Conservation (phyloP, 1,140 invertebrate genomes). For the Druon quercuslanigerum region DNA sequence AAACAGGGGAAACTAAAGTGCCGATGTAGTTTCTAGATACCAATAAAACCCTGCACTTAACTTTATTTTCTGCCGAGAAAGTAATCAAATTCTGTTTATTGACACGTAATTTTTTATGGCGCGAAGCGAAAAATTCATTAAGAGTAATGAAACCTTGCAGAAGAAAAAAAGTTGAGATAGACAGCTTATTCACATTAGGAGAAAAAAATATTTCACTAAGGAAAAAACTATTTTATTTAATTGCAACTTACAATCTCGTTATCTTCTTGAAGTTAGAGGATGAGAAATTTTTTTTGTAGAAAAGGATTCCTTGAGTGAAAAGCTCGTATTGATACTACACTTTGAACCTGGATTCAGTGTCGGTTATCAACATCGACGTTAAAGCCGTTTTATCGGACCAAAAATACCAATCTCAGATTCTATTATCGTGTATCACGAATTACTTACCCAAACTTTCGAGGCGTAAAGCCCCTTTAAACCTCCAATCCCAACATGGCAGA, state of each 20-base stretch:
- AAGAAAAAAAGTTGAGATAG: background rate
- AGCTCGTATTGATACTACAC: slow-evolving; percentile 36
- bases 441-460: slow-evolving; percentile 53
- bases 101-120: background rate
- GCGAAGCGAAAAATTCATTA: slow-evolving; percentile 28
- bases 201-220: background rate
- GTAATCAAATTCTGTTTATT: background rate
- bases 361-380: slow-evolving; percentile 48
- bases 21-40: slow-evolving; percentile 3
- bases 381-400: slow-evolving; percentile 42
- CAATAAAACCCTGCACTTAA: slow-evolving; percentile 16
- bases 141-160: slow-evolving; percentile 10
- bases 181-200: background rate
- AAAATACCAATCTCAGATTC: slow-evolving; percentile 56
- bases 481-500: slow-evolving; percentile 36
- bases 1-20: background rate
- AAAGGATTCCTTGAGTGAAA: too few species aligned
- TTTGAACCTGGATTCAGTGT: slow-evolving; percentile 40
- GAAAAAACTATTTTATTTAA: background rate
- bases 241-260: background rate
- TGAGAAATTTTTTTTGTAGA: too few species aligned
- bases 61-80: slow-evolving; percentile 6
- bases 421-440: slow-evolving; percentile 53
- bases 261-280: too few species aligned
- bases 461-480: slow-evolving; percentile 47